A percentile compares a stretch with the other conserved stretches of the same genome.
phyloP scores from a whole-genome alignment of 2,888 invertebrate species.

The Torymus aiolomorphi region DNA sequence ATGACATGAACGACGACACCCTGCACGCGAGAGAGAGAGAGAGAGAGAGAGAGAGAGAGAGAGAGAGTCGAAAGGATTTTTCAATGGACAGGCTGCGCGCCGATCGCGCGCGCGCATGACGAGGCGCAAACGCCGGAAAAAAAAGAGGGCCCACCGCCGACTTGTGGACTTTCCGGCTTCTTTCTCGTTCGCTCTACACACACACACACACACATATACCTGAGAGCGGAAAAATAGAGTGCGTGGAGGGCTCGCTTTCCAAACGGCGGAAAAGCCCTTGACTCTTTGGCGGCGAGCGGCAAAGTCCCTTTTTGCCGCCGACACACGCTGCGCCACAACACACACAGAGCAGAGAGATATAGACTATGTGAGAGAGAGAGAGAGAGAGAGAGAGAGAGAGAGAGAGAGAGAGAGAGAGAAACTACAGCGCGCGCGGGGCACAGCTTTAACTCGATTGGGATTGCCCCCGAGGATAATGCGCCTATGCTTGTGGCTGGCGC shows the following conservation, averaged over 20 bases:
- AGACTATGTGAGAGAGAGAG: too few relatives aligned
- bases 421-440: too few relatives aligned
- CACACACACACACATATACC: too few relatives aligned
- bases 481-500: not conserved
- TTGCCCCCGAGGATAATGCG: conserved; percentile 48
- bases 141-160: not conserved
- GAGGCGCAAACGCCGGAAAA: conserved; percentile 1
- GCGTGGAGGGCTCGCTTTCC: not conserved
- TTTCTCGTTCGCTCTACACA: not conserved
- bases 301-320: too few relatives aligned
- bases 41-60: not conserved
- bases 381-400: too few relatives aligned
- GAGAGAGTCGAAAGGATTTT: conserved; percentile 34
- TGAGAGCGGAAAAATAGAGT: not conserved
- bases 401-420: too few relatives aligned
- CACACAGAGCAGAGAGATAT: not conserved
- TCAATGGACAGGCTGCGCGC: not conserved
- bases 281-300: conserved; percentile 18
- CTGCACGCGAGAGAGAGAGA: not conserved
- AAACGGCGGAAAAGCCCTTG: conserved; percentile 45
- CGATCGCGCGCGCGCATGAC: conserved; percentile 27
- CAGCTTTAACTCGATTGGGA: conserved; percentile 29
- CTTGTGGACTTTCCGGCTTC: conserved; percentile 23
- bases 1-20: conserved; percentile 42
- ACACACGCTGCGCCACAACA: conserved; percentile 9